Conservation (phyloP, 1,140 invertebrate species). For the Neotoxoptera formosana region DNA sequence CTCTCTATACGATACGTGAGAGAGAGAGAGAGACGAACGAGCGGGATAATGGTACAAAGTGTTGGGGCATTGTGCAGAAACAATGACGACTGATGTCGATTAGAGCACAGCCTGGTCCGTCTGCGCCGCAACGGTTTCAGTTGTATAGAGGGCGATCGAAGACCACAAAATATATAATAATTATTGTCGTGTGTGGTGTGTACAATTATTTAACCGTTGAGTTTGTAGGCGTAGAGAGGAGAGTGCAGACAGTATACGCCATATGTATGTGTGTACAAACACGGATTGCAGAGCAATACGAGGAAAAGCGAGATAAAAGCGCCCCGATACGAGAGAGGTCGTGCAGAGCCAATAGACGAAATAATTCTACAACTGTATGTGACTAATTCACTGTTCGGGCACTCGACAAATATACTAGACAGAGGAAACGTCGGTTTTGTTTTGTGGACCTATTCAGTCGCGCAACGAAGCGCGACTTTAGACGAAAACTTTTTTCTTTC, state of each 20-base stretch:
- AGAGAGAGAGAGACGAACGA: background rate
- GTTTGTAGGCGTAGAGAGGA: background rate
- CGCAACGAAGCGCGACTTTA: background rate
- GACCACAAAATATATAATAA: background rate
- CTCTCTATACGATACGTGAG: background rate
- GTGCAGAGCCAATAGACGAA: background rate
- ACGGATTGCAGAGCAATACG: background rate
- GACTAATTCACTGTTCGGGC: background rate
- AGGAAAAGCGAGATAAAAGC: background rate
- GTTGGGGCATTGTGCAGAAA: slow-evolving; percentile 50
- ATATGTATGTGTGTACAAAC: background rate
- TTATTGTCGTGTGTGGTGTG: too few species aligned
- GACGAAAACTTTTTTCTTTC: background rate
- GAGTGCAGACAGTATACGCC: background rate
- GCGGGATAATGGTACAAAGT: slow-evolving; percentile 42
- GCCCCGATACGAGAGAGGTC: too few species aligned
- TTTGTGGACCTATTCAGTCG: background rate
- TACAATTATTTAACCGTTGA: background rate
- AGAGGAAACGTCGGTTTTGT: background rate
- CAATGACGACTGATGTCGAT: slow-evolving; percentile 45
- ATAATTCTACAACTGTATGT: background rate
- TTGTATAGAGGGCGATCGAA: background rate
- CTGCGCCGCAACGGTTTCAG: background rate
- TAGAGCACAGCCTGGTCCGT: background rate
- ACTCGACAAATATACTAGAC: slow-evolving; percentile 4